Percentiles rank a stretch among this genome's conserved stretches.
Conservation (phyloP, 2,888 invertebrate species). For the Clanis bilineata region DNA sequence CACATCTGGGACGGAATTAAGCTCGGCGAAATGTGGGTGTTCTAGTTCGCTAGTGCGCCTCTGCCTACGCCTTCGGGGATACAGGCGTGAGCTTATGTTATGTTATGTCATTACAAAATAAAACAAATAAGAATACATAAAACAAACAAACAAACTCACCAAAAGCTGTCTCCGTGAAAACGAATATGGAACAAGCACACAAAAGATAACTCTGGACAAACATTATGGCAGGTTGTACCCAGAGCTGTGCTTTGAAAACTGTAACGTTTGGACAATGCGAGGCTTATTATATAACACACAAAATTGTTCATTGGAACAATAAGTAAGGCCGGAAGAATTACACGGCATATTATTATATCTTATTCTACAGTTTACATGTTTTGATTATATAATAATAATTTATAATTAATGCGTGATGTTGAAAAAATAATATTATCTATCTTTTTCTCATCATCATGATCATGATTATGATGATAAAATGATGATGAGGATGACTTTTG, state of each 20-base stretch:
- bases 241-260: neutral
- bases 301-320: slow-evolving; percentile 4
- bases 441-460: too few relatives aligned
- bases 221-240: neutral
- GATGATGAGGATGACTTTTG: too few relatives aligned
- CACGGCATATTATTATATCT: neutral
- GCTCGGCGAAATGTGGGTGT: too few relatives aligned
- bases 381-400: neutral
- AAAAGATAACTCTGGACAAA: neutral
- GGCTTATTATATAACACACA: slow-evolving; percentile 1
- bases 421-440: too few relatives aligned
- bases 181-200: neutral
- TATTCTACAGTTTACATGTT: neutral
- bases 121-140: neutral
- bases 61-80: too few relatives aligned
- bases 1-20: too few relatives aligned
- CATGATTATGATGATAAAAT: too few relatives aligned
- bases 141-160: slow-evolving; percentile 2
- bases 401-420: too few relatives aligned
- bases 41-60: too few relatives aligned
- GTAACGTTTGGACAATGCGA: neutral
- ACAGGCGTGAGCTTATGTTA: too few relatives aligned
- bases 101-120: too few relatives aligned
- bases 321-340: neutral
- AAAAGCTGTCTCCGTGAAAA: neutral